Evolutionary conservation across 1,140 invertebrate genomes (phyloP).

Genomic region (Bombus difficillimus): DNA sequence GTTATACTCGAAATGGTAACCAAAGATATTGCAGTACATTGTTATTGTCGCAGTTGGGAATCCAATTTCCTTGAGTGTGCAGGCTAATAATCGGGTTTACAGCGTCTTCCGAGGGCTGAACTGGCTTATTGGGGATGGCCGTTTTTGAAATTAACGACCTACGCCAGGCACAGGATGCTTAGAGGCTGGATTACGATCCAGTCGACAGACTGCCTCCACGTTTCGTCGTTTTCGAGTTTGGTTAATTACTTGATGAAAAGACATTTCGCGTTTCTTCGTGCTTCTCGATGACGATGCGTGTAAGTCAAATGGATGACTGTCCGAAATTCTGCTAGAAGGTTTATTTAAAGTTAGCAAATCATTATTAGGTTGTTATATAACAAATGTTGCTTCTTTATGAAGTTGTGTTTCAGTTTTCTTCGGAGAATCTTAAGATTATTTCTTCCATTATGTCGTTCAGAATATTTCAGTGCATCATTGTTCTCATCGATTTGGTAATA

Average conservation of each 20-base stretch:
- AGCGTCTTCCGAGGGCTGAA: background rate
- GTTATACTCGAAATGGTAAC: background rate
- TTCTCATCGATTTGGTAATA: too few relatives aligned
- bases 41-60: background rate
- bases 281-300: too few relatives aligned
- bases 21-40: background rate
- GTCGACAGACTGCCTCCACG: background rate
- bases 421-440: too few relatives aligned
- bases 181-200: background rate
- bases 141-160: slow-evolving; percentile 14
- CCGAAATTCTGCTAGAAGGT: too few relatives aligned
- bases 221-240: background rate
- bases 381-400: too few relatives aligned
- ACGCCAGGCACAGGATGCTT: background rate
- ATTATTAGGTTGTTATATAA: too few relatives aligned
- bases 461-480: background rate
- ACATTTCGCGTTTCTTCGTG: background rate
- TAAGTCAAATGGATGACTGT: too few relatives aligned
- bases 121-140: background rate
- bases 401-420: too few relatives aligned
- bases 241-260: background rate
- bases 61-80: background rate
- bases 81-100: background rate
- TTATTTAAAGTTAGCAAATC: too few relatives aligned
- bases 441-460: too few relatives aligned